Conservation (phyloP, 2,888 invertebrate species). For the Crepidodera aurea region DNA sequence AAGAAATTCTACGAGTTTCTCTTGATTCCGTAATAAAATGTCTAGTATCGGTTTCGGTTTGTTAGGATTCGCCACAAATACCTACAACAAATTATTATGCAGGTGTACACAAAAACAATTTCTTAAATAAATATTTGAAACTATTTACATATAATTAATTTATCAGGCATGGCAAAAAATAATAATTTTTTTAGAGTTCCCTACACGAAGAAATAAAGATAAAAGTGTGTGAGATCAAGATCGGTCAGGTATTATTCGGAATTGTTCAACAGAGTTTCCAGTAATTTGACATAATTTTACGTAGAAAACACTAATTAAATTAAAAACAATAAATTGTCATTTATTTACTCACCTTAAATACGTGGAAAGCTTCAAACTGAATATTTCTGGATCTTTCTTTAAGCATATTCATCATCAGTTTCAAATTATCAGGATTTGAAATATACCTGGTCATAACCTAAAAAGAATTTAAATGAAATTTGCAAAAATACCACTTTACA, state of each 20-base stretch:
- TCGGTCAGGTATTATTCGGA: too few relatives aligned
- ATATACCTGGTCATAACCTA: slow-evolving; percentile 96
- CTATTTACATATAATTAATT: background rate
- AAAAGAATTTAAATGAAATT: too few relatives aligned
- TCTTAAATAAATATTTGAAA: background rate
- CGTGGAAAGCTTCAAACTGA: slow-evolving; percentile 99
- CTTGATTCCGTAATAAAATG: slow-evolving; percentile 97
- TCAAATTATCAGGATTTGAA: slow-evolving; percentile 99
- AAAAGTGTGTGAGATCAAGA: too few relatives aligned
- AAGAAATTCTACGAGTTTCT: slow-evolving; percentile 97
- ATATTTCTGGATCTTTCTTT: slow-evolving; percentile 99
- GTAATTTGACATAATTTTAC: too few relatives aligned
- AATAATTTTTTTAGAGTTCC: too few relatives aligned
- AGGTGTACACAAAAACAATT: background rate
- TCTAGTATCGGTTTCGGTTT: slow-evolving; percentile 99
- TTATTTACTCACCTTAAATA: slow-evolving; percentile 83
- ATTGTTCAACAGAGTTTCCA: too few relatives aligned
- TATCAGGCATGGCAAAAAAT: too few relatives aligned
- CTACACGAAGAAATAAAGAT: too few relatives aligned
- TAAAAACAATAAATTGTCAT: too few relatives aligned
- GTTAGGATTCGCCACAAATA: slow-evolving; percentile 99
- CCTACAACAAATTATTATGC: slow-evolving; percentile 67
- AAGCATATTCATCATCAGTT: slow-evolving; percentile 99
- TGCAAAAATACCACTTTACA: too few relatives aligned
- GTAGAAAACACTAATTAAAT: too few relatives aligned